phyloP scores from a whole-genome alignment of 35 echinoderm and acorn worm species.

The Ptychodera flava region DNA sequence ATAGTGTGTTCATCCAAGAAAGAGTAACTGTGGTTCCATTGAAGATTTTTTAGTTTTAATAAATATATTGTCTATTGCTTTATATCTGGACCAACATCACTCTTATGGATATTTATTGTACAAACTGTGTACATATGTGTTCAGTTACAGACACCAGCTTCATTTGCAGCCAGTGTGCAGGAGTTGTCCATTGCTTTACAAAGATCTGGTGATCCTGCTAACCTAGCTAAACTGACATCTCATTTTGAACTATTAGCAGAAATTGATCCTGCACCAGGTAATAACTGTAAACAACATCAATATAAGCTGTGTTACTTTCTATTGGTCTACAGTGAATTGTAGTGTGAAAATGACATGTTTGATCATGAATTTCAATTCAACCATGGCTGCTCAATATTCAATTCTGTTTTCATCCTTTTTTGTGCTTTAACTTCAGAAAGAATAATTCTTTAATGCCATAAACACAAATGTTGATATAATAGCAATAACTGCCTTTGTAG shows the following conservation, averaged over 20 bases:
- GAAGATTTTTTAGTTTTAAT: too few species aligned
- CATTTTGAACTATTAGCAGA: conserved; percentile 69
- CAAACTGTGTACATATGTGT: too few species aligned
- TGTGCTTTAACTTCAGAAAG: background rate
- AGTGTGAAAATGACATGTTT: background rate
- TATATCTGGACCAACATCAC: too few species aligned
- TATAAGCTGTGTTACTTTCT: too few species aligned
- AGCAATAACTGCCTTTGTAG: too few species aligned
- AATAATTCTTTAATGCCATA: background rate
- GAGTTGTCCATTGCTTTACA: conserved; percentile 83
- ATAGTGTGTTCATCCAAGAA: too few species aligned
- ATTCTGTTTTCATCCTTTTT: background rate
- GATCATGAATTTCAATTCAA: background rate
- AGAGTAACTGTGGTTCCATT: too few species aligned
- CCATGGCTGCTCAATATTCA: too few species aligned
- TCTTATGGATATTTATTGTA: too few species aligned
- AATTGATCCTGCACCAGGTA: conserved; percentile 88
- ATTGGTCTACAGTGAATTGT: background rate
- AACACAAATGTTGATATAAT: too few species aligned
- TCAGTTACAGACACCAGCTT: conserved; percentile 90
- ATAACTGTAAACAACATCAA: too few species aligned
- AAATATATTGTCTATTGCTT: too few species aligned
- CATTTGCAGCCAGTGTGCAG: conserved; percentile 88
- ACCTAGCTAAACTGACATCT: conserved; percentile 36
- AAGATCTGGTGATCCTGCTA: conserved; percentile 70